These are phyloP conservation scores for Lepidurus packardi DNA, from an alignment of 1,140 invertebrate species.

Conservation along the genomic window DNA sequence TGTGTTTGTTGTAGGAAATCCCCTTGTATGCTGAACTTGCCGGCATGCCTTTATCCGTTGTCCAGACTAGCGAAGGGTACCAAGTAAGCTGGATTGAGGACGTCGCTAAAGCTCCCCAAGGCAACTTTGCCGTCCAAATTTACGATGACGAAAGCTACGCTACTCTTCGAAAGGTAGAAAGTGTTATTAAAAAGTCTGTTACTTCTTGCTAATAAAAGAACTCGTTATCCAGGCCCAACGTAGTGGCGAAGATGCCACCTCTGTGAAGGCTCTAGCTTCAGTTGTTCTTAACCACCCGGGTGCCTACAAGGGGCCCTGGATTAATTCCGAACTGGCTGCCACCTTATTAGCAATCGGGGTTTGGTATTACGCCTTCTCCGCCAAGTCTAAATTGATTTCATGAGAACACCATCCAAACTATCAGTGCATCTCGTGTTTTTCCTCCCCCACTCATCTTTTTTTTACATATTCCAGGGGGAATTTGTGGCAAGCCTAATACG, in stretches of 20 bases:
- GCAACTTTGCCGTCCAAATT: conserved; percentile 70
- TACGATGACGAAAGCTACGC: conserved; percentile 88
- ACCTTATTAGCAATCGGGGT: conserved; percentile 67
- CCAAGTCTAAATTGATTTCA: conserved; percentile 69
- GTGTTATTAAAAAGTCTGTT: conserved; percentile 40
- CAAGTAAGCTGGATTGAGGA: conserved; percentile 90
- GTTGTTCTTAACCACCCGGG: conserved; percentile 74
- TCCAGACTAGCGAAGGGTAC: conserved; percentile 67
- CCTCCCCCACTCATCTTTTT: neutral
- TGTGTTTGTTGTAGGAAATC: conserved; percentile 47
- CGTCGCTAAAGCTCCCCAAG: conserved; percentile 67
- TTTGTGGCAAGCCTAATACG: neutral
- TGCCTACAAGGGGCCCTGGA: conserved; percentile 81
- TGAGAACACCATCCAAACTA: conserved; percentile 41
- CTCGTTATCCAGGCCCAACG: conserved; percentile 46
- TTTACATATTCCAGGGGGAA: neutral
- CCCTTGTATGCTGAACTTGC: conserved; percentile 79
- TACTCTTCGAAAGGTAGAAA: conserved; percentile 67
- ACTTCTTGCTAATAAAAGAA: conserved; percentile 22
- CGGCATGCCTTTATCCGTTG: conserved; percentile 71
- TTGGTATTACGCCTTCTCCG: conserved; percentile 77
- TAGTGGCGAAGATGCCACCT: conserved; percentile 47
- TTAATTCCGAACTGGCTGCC: conserved; percentile 86
- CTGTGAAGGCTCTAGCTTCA: conserved; percentile 65
- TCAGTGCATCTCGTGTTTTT: neutral